phyloP scores from a whole-genome alignment of 2,797 vertebrate species.

The Chelonia mydas region DNA sequence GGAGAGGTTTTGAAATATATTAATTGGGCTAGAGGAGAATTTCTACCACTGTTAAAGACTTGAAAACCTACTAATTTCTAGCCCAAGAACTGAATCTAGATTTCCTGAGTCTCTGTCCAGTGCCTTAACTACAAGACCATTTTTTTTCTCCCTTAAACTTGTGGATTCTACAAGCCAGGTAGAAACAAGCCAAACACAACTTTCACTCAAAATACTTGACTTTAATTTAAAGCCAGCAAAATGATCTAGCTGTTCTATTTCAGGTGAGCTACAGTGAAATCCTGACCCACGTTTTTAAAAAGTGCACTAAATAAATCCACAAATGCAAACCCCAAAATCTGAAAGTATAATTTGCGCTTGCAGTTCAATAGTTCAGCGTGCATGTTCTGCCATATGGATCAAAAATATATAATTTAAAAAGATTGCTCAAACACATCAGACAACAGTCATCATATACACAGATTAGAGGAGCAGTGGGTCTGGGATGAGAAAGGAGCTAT shows the following conservation, averaged over 20 bases:
- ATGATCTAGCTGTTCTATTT: neutral
- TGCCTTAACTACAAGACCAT: neutral
- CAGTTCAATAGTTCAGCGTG: neutral
- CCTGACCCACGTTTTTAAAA: neutral
- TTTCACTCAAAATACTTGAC: neutral
- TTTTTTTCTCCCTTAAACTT: neutral
- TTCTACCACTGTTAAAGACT: neutral
- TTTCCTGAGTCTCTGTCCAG: neutral
- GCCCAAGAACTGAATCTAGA: neutral
- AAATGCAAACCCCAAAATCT: neutral
- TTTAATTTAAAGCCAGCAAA: neutral
- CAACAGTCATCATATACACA: neutral
- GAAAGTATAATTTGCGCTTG: neutral
- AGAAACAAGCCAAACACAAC: neutral
- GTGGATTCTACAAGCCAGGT: neutral
- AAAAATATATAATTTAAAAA: neutral
- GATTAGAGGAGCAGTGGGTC: neutral
- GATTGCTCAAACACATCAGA: neutral
- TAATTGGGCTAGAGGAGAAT: slow-evolving; percentile 10
- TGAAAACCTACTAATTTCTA: neutral
- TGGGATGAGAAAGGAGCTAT: neutral
- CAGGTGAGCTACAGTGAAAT: neutral
- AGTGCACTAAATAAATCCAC: neutral
- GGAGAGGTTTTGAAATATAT: slow-evolving; percentile 12
- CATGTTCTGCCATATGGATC: neutral